Conservation (phyloP, 2,113 vertebrate species). For the Phocoena phocoena region DNA sequence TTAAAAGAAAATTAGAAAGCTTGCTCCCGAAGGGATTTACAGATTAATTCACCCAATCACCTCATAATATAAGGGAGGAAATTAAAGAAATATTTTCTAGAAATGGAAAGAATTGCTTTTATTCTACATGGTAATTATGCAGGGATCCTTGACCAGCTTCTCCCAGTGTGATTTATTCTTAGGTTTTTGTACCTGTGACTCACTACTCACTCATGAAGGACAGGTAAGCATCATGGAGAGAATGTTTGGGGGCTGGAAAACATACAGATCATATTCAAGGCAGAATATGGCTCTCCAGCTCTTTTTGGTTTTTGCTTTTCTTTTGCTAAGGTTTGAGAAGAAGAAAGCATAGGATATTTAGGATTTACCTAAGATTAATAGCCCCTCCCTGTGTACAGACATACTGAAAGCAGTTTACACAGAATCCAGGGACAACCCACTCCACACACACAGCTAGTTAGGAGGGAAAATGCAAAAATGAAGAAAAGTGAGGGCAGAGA, state of each 20-base stretch:
- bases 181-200: not conserved
- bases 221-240: not conserved
- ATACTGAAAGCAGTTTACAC: not conserved
- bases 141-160: not conserved
- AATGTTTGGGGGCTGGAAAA: not conserved
- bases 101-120: not conserved
- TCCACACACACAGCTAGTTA: not conserved
- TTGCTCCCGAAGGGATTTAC: not conserved
- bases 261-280: not conserved
- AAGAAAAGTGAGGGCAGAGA: not conserved
- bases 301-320: not conserved
- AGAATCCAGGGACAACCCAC: not conserved
- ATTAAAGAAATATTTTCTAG: slow-evolving; percentile 20
- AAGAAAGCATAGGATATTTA: not conserved
- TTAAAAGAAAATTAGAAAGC: slow-evolving; percentile 47
- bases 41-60: slow-evolving; percentile 43
- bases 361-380: not conserved
- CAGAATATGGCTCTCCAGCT: not conserved
- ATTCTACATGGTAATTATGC: not conserved
- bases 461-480: not conserved
- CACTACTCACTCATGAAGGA: not conserved
- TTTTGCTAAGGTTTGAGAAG: not conserved
- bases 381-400: not conserved
- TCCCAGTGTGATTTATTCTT: not conserved
- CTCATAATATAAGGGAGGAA: not conserved